Percentiles rank a stretch among this genome's conserved stretches.
Conservation (phyloP, 1,140 invertebrate genomes). For the Zaprionus davidi region DNA sequence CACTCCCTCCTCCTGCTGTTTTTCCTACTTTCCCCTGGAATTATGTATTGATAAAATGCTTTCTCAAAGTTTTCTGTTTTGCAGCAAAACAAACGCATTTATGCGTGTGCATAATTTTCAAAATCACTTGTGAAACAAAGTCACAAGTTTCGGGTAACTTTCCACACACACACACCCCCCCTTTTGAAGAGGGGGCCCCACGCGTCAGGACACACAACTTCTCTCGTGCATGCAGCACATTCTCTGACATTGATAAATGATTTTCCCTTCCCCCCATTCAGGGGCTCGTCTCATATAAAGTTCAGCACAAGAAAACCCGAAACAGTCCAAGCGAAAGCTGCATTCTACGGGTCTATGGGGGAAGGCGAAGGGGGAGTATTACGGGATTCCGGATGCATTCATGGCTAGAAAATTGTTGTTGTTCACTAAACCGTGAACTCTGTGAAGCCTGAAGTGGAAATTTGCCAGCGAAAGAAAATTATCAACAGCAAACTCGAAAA, state of each 20-base stretch:
- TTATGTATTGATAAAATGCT: conserved; percentile 55
- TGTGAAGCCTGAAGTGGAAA: conserved; percentile 40
- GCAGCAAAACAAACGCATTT: conserved; percentile 57
- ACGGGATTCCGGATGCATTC: conserved; percentile 60
- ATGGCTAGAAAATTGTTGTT: conserved; percentile 76
- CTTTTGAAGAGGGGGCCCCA: conserved; percentile 10
- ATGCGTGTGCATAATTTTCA: conserved; percentile 79
- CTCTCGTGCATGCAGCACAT: conserved; percentile 79
- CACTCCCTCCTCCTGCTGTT: neutral
- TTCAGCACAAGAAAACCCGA: conserved; percentile 68
- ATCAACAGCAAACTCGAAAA: conserved; percentile 49
- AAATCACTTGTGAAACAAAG: conserved; percentile 81
- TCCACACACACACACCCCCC: conserved; percentile 40
- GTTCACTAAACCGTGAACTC: conserved; percentile 78
- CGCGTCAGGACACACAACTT: conserved; percentile 33
- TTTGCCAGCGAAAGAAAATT: conserved; percentile 60
- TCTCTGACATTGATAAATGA: conserved; percentile 82
- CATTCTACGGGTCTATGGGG: conserved; percentile 10
- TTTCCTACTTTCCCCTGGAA: conserved; percentile 13
- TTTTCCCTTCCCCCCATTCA: conserved; percentile 44
- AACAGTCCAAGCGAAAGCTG: conserved; percentile 46
- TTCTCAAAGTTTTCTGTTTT: conserved; percentile 56
- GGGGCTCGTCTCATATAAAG: conserved; percentile 38
- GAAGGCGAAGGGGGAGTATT: conserved; percentile 2
- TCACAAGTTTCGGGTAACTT: conserved; percentile 71